Evolutionary conservation across 1,140 invertebrate species (phyloP), one percentile per base, ranked within the genome.

Genomic region (Anagrus nilaparvatae): DNA sequence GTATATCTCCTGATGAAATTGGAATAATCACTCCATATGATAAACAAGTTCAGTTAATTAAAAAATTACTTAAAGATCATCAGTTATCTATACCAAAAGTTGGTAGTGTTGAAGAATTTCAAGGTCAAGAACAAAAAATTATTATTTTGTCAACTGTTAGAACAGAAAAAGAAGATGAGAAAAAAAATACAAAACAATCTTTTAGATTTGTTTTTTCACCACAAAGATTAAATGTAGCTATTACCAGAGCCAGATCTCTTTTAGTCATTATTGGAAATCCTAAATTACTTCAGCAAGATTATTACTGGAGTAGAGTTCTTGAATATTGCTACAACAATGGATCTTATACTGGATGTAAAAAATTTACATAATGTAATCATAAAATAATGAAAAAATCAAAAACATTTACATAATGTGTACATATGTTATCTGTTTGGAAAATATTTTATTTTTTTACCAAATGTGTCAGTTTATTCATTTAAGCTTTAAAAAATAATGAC

Each of bases 21-120:
- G 93, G 92, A 5, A 82, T 97, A 44, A 87, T 97, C 38, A 86
- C 91, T 5, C 92, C 93, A 1, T 97, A 97, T 62, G 65, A 79
- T 42, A 87, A 87, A 61, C 93, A 97, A 75, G 50, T 51, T 35
- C n/a, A n/a, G n/a, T n/a, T n/a, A n/a, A n/a, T n/a, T n/a, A n/a
- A n/a, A n/a, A n/a, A n/a, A n/a, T n/a, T n/a, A n/a, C n/a, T n/a
- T n/a, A n/a, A n/a, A n/a, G n/a, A n/a, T n/a, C n/a, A n/a, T n/a
- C n/a, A n/a, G n/a, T n/a, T n/a, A n/a, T n/a, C n/a, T n/a, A 56
- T 76, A 44, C 84, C 86, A 3, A 90, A 94, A 75, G 75, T 96
- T 27, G 92, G 90, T 1, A 87, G 86, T 6, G 89, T 95, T 2
- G 93, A 97, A 73, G 92, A 97, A 60, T 97, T 97, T 61, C 94